phyloP scores from a whole-genome alignment of 2,888 invertebrate genomes.

The Caenorhabditis virilis region DNA sequence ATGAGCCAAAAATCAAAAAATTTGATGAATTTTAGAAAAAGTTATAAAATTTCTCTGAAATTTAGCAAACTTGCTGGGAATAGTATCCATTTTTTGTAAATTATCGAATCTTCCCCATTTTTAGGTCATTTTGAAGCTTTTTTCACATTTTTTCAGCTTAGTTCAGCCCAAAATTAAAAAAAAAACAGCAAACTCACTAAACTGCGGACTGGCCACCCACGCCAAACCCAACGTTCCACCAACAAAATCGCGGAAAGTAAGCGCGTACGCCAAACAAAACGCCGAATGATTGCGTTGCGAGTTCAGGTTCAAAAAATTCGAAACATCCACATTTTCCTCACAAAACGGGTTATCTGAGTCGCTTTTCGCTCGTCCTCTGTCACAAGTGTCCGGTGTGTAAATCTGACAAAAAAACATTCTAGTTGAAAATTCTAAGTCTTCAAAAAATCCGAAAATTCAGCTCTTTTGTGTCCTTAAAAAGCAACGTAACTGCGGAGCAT shows the following conservation, averaged over 20 bases:
- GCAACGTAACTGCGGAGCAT: no score
- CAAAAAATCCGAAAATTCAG: no score
- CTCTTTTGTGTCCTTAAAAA: no score
- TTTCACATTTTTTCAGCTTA: no score
- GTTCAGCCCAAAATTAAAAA: no score
- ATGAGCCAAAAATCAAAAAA: no score
- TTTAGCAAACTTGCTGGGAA: no score
- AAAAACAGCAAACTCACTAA: slow-evolving; percentile 67
- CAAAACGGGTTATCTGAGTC: slow-evolving; percentile 75
- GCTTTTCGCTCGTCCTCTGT: slow-evolving; percentile 65
- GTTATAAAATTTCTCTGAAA: no score
- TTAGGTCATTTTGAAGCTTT: no score
- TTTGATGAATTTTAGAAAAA: no score
- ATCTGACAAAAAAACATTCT: slow-evolving; percentile 74
- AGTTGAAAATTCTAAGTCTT: slow-evolving; percentile 1
- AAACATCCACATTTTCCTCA: slow-evolving; percentile 95
- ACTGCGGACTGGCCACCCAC: slow-evolving; percentile 95
- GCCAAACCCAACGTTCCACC: slow-evolving; percentile 96
- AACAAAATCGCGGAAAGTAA: slow-evolving; percentile 93
- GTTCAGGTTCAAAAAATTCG: slow-evolving; percentile 96
- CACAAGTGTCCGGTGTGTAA: slow-evolving; percentile 84
- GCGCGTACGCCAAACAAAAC: slow-evolving; percentile 98
- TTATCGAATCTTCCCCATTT: no score
- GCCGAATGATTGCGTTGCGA: slow-evolving; percentile 95
- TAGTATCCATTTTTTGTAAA: no score